Evolutionary conservation across 2,113 vertebrate species (phyloP).

Genomic region (Rallus limicola): DNA sequence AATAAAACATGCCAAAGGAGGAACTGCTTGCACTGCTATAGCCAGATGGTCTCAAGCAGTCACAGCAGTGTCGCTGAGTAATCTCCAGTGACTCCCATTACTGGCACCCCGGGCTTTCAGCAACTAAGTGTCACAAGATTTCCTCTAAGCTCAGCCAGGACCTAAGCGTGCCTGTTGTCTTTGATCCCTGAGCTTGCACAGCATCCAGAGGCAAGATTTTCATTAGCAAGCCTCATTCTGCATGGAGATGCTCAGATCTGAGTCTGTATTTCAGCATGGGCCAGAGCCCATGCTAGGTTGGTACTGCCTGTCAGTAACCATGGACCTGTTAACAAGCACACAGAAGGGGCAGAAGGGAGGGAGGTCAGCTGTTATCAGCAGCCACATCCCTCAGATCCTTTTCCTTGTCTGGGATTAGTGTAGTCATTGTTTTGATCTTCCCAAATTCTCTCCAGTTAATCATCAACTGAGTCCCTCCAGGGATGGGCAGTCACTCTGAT

Average conservation of each 20-base stretch:
- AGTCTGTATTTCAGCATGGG: background rate
- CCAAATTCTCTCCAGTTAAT: conserved; percentile 6
- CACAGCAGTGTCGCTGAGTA: background rate
- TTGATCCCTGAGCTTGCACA: background rate
- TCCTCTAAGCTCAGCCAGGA: background rate
- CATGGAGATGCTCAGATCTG: background rate
- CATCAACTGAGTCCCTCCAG: background rate
- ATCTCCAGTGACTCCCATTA: background rate
- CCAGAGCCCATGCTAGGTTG: background rate
- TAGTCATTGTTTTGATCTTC: background rate
- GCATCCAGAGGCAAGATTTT: background rate
- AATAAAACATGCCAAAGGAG: background rate
- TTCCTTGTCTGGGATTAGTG: background rate
- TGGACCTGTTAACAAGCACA: background rate
- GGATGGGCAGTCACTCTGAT: background rate
- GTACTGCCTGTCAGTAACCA: background rate
- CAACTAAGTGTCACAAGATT: rapidly evolving
- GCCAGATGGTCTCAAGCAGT: background rate
- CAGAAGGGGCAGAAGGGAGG: background rate
- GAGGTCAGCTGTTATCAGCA: background rate
- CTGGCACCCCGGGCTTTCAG: background rate
- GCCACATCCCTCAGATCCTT: background rate
- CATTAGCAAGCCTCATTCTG: background rate
- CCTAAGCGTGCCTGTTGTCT: background rate
- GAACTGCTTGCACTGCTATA: background rate